phyloP scores from a whole-genome alignment of 37 sponge, comb jelly and placozoan genomes.

The Ianthella basta region DNA sequence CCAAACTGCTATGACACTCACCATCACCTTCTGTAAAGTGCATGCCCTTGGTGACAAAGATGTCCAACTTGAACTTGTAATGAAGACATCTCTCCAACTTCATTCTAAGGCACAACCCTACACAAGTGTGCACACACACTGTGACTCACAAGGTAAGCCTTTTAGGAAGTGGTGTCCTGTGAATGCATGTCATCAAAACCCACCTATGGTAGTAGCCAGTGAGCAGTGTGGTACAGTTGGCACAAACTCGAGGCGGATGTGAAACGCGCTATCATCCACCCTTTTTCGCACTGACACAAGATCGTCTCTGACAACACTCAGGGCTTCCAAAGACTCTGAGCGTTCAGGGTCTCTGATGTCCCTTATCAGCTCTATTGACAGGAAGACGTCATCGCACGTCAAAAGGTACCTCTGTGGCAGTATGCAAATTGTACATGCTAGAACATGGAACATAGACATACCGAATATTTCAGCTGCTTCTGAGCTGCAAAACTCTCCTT shows the following conservation, averaged over 20 bases:
- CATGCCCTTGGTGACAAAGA: constrained; percentile 65
- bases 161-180: too few relatives aligned
- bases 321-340: constrained; percentile 85
- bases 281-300: constrained; percentile 38
- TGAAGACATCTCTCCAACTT: constrained; percentile 67
- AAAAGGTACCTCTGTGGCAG: background rate
- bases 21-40: constrained; percentile 77
- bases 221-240: constrained; percentile 97
- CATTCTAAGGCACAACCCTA: constrained; percentile 76
- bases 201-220: constrained; percentile 88
- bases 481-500: background rate
- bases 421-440: background rate
- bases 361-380: constrained; percentile 60
- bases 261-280: background rate
- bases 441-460: background rate
- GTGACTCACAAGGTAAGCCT: background rate
- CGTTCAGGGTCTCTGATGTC: constrained; percentile 87
- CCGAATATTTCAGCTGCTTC: constrained; percentile 27
- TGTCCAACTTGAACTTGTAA: constrained; percentile 67
- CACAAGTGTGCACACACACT: too few relatives aligned
- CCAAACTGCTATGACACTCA: background rate
- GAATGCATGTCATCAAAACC: background rate
- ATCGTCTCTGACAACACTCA: constrained; percentile 82
- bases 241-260: constrained; percentile 61
- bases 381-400: background rate